phyloP scores from a whole-genome alignment of 2,113 vertebrate genomes.

The Mirounga angustirostris region DNA sequence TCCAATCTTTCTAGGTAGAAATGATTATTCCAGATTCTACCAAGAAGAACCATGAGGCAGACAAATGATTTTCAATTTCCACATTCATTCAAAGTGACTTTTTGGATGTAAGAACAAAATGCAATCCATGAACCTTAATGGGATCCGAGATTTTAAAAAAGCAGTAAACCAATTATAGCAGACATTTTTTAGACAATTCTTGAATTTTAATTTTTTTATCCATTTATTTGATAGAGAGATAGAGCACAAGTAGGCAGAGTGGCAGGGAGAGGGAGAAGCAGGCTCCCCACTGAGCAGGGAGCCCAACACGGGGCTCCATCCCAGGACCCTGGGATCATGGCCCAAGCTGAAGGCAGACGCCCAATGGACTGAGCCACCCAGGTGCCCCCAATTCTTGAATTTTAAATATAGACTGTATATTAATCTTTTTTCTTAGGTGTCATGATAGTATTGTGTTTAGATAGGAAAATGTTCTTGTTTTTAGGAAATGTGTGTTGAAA shows the following conservation, averaged over 20 bases:
- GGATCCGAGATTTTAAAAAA: not conserved
- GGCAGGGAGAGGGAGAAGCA: no score
- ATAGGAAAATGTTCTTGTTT: not conserved
- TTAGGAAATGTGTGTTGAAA: slow-evolving; percentile 14
- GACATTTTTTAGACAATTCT: not conserved
- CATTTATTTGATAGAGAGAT: no score
- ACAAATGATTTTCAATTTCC: not conserved
- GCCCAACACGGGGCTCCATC: no score
- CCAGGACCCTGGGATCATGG: no score
- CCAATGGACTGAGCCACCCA: no score
- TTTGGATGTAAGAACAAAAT: slow-evolving; percentile 30
- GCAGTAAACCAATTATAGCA: not conserved
- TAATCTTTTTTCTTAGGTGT: not conserved
- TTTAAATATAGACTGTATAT: not conserved
- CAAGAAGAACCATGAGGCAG: not conserved
- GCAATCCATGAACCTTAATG: not conserved
- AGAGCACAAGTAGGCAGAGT: no score
- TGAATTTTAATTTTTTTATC: not conserved
- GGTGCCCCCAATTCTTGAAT: not conserved
- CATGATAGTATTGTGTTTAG: not conserved
- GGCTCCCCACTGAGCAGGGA: no score
- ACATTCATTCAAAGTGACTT: not conserved
- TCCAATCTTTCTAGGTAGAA: not conserved
- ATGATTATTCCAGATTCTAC: not conserved
- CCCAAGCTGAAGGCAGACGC: no score